Base-by-base conservation (phyloP, 2,888 invertebrate genomes). In the Lepas anatifera region DNA sequence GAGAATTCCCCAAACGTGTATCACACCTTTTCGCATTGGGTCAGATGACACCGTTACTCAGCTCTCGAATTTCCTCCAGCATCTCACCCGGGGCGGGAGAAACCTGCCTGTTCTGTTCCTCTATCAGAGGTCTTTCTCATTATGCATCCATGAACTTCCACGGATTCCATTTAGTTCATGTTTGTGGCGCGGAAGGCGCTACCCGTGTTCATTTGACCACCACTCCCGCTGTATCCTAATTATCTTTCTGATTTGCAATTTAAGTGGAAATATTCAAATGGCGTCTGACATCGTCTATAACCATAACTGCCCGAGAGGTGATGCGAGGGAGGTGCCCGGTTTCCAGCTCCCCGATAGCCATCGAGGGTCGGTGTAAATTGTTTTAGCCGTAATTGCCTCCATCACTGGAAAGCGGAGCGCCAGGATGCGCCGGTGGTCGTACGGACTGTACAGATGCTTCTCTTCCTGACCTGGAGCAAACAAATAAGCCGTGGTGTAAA, bases 261-360 rank as follows among this genome's bases (percentile, higher is more conserved):
- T 52, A 52, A 52, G 52, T 52, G 52, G 52, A 52, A 52, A 52
- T 52, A 52, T 52, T 52, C 52, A 52, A 52, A 52, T 52, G 3
- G n/a, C 22, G 16, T 52, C 52, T 52, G 52, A 52, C 52, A 29
- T 52, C 29, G 29, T 52, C 27, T 52, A 52, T 52, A 52, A 52
- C 52, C 52, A 52, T 52, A 52, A 52, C 27, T 29, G 52, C 52
- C 52, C 13, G 29, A 13, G 29, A 52, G 52, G 52, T 52, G 52
- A 52, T 25, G 29, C 29, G n/a, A 6, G 52, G 52, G 52, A 27
- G 52, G 52, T 13, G 52, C 29, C 13, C 13, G 52, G 29, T 16
- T 52, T 29, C 52, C 52, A 29, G 10, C 8, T 13, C 29, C 16
- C 16, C 16, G 52, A 52, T 52, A 29, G 29, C 4, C 52, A 52